Percentiles rank a stretch among this genome's conserved stretches.
Evolutionary conservation across 1,140 invertebrate species (phyloP).

Genomic region (Augochlora pura): DNA sequence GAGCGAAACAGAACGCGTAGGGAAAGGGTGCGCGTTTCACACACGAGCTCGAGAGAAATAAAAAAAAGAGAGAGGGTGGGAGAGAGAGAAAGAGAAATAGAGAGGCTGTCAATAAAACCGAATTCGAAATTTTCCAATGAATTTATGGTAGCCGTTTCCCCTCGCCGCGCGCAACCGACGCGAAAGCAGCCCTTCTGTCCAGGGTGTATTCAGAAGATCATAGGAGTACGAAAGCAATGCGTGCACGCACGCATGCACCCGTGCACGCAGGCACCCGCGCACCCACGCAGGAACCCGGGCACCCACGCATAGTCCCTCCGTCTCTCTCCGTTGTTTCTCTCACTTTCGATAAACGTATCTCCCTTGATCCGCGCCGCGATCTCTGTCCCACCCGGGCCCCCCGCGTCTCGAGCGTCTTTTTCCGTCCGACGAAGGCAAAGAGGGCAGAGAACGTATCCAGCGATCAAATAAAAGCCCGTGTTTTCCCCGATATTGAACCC

Average conservation of each 20-base stretch:
- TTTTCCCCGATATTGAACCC: constrained; percentile 78
- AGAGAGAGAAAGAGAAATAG: not conserved
- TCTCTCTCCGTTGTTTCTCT: constrained; percentile 23
- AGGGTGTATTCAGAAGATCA: constrained; percentile 62
- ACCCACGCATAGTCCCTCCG: constrained; percentile 18
- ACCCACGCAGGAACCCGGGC: constrained; percentile 12
- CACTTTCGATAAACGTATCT: constrained; percentile 21
- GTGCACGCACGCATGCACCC: constrained; percentile 42
- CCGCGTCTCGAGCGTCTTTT: not conserved
- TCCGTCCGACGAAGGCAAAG: constrained; percentile 31
- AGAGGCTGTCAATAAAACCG: constrained; percentile 37
- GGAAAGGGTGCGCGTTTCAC: no score
- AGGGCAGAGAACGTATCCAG: constrained; percentile 65
- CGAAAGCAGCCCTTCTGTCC: constrained; percentile 44
- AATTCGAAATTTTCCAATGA: constrained; percentile 59
- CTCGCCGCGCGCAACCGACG: constrained; percentile 20
- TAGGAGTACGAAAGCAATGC: constrained; percentile 56
- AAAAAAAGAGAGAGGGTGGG: not conserved
- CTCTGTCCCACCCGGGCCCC: not conserved
- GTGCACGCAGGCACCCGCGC: constrained; percentile 17
- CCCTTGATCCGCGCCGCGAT: constrained; percentile 12
- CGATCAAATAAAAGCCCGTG: constrained; percentile 76
- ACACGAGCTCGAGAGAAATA: not conserved
- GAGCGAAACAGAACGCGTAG: no score
- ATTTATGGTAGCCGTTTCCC: constrained; percentile 49